Evolutionary conservation across 2,797 vertebrate species (phyloP).

Genomic region (Dendrocincla fuliginosa): DNA sequence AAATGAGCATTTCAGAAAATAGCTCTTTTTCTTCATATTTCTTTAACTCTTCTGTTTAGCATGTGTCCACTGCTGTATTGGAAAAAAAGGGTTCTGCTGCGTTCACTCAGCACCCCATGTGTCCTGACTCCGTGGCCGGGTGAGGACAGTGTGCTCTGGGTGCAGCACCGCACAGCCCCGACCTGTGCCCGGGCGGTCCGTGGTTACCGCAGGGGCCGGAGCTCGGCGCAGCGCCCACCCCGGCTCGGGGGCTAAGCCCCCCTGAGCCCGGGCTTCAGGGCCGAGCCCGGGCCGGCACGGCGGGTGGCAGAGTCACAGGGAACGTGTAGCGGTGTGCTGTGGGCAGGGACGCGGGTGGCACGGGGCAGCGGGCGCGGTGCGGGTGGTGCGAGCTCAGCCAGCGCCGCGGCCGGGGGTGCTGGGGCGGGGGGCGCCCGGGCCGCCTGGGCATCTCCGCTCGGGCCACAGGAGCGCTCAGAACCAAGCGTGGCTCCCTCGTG

Average conservation of each 20-base stretch:
- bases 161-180: accelerated
- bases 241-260: accelerated
- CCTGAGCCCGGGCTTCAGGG: accelerated
- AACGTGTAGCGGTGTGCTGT: accelerated
- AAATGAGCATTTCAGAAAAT: background rate
- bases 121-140: no score
- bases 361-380: accelerated
- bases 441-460: background rate
- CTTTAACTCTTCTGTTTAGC: background rate
- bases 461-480: background rate
- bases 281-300: accelerated
- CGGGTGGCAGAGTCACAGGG: accelerated
- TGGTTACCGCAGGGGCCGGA: background rate
- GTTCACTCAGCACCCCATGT: background rate
- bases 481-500: background rate
- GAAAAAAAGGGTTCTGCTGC: no score
- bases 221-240: background rate
- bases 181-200: accelerated
- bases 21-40: background rate
- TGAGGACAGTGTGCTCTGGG: no score
- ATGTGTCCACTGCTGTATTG: accelerated
- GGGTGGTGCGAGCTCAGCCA: accelerated
- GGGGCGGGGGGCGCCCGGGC: background rate
- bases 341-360: background rate
- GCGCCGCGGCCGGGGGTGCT: accelerated